Evolutionary conservation across 2,113 vertebrate species (phyloP).

Genomic region (Brachyhypopomus occidentalis): DNA sequence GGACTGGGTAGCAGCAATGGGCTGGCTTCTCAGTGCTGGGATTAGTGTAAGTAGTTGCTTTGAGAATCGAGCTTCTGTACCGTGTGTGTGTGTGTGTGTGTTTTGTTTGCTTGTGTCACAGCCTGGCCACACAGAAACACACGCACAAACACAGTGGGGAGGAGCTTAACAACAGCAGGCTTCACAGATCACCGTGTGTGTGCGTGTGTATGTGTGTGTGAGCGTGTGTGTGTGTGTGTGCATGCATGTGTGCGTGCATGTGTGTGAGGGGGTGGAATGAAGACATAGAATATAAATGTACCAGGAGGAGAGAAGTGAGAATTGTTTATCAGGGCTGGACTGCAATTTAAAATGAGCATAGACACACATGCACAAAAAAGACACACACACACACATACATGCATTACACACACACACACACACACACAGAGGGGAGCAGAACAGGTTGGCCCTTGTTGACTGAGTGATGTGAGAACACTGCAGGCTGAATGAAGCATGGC

Average conservation of each 20-base stretch:
- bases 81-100: too few species aligned
- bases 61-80: too few species aligned
- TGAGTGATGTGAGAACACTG: constrained; percentile 49
- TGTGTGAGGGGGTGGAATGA: constrained; percentile 28
- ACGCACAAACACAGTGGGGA: background rate
- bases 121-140: background rate
- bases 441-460: constrained; percentile 51
- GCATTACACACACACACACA: too few species aligned
- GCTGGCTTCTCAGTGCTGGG: too few species aligned
- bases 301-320: constrained; percentile 44
- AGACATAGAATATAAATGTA: constrained; percentile 49
- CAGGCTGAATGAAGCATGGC: constrained; percentile 45
- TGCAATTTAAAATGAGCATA: constrained; percentile 35
- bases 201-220: background rate
- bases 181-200: background rate
- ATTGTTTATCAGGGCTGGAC: constrained; percentile 49
- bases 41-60: too few species aligned
- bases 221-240: constrained; percentile 1
- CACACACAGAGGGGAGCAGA: constrained; percentile 4
- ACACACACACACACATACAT: too few species aligned
- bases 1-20: too few species aligned
- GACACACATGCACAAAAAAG: constrained; percentile 7
- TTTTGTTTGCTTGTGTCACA: background rate
- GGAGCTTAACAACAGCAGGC: constrained; percentile 6
- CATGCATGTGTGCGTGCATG: constrained; percentile 5